Evolutionary conservation across 2,797 vertebrate genomes (phyloP), one percentile per base, ranked within the genome.

Genomic region (Triplophysa bombifrons): DNA sequence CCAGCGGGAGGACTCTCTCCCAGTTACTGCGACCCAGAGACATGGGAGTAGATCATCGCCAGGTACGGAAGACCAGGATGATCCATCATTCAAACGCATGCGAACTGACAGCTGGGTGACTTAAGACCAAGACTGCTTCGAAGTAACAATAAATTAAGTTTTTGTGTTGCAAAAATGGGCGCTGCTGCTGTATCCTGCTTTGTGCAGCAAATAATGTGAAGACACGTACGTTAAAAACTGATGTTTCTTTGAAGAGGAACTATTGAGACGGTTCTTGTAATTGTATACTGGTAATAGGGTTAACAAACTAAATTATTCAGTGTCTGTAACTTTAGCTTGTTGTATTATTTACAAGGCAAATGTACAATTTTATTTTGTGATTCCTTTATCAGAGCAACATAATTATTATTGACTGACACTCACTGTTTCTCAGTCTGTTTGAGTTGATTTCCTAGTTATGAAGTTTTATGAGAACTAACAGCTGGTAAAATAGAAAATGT

Each of bases 71-170:
- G 94, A 92, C 55, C 85, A 92, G 1, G 94, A 95, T 80, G 96
- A 94, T 80, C 95, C 96, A 0, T 94, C 95, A 2, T 89, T 96
- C 80, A 99, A 99, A 87, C 95, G 96, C 0, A 95, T 98, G 94
- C 90, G 97, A 85, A 95, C 96, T 92, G 96, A 98, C 88, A 93
- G 93, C 3, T 99, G 97, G 97, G 96, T 98, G 90, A 98, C 97
- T 90, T 98, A 98, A 89, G 77, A 16, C 7, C 68, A 44, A 7
- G 5, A 16, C 13, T 20, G 25, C 4, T 16, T 72, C 5, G 13
- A 65, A 34, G 55, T 25, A 75, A 75, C 58, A 12, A 14, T 70
- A 30, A 70, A 13, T 30, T 13, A 64, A 14, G 1, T 25, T 69
- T 65, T 44, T 17, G 74, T 83, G 55, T 80, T 83, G 50, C 64